phyloP scores from a whole-genome alignment of 2,113 vertebrate genomes.

The Uropsilus gracilis region DNA sequence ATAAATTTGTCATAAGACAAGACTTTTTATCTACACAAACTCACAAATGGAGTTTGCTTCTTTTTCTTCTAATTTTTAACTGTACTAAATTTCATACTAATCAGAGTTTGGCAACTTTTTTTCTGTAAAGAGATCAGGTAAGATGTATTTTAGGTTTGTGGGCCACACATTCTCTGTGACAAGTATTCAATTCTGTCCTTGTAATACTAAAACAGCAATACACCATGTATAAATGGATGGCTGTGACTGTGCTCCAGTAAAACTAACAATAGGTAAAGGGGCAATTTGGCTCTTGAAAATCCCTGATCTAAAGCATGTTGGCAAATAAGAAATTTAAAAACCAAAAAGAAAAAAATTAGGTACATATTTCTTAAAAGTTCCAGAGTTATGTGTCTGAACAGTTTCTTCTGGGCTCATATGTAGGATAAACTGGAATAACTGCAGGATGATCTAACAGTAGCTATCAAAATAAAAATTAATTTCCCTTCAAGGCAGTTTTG shows the following conservation, averaged over 20 bases:
- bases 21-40: neutral
- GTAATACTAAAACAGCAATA: neutral
- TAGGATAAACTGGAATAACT: neutral
- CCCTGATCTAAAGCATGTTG: neutral
- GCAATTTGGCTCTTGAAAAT: neutral
- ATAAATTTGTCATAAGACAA: neutral
- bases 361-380: neutral
- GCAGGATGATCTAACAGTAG: neutral
- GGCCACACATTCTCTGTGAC: neutral
- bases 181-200: neutral
- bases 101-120: neutral
- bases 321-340: neutral
- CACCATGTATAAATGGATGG: neutral
- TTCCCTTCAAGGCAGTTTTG: constrained; percentile 28
- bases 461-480: constrained; percentile 51
- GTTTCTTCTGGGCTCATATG: neutral
- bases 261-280: neutral
- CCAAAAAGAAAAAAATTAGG: neutral
- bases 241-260: neutral
- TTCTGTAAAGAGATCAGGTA: neutral
- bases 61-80: constrained; percentile 6
- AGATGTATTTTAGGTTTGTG: neutral
- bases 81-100: neutral
- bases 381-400: constrained; percentile 25
- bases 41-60: neutral